Percentiles rank a stretch among this genome's conserved stretches.
These are phyloP conservation scores for Lepus timidus DNA, from an alignment of 2,113 vertebrate species.

Conservation along the genomic window DNA sequence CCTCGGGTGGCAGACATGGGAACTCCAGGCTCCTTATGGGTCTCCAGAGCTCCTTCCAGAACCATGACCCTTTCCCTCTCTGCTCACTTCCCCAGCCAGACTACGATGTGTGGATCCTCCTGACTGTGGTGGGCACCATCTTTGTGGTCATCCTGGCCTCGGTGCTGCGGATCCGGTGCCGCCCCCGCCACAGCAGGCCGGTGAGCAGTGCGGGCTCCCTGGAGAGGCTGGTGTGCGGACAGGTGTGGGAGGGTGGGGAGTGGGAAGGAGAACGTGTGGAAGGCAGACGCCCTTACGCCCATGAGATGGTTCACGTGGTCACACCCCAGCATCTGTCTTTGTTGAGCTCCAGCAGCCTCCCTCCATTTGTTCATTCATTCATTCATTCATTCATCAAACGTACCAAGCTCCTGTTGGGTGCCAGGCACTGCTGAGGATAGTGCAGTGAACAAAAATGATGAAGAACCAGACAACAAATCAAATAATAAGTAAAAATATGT, in stretches of 20 bases:
- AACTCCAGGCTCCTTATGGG: not conserved
- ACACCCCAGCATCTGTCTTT: not conserved
- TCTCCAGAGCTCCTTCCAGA: not conserved
- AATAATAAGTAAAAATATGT: slow-evolving; percentile 26
- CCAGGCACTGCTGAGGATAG: not conserved
- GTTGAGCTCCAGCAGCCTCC: not conserved
- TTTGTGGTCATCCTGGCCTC: slow-evolving; percentile 90
- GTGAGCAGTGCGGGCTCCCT: slow-evolving; percentile 62
- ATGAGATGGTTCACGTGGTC: not conserved
- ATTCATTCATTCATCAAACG: slow-evolving; percentile 22
- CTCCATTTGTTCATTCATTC: not conserved
- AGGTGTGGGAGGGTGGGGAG: too few relatives aligned
- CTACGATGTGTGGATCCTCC: slow-evolving; percentile 96
- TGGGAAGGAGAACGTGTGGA: not conserved
- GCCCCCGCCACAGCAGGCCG: slow-evolving; percentile 70
- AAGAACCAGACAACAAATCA: slow-evolving; percentile 8
- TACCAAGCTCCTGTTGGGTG: not conserved
- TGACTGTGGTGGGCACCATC: slow-evolving; percentile 94
- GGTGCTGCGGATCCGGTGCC: slow-evolving; percentile 75
- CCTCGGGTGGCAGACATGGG: not conserved
- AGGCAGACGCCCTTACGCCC: not conserved
- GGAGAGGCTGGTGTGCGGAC: not conserved
- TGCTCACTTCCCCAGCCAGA: slow-evolving; percentile 88
- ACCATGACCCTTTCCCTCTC: slow-evolving; percentile 58
- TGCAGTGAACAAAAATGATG: not conserved